Base-by-base conservation (phyloP, 37 sponge, comb jelly and placozoan species). In the Ephydatia muelleri region DNA sequence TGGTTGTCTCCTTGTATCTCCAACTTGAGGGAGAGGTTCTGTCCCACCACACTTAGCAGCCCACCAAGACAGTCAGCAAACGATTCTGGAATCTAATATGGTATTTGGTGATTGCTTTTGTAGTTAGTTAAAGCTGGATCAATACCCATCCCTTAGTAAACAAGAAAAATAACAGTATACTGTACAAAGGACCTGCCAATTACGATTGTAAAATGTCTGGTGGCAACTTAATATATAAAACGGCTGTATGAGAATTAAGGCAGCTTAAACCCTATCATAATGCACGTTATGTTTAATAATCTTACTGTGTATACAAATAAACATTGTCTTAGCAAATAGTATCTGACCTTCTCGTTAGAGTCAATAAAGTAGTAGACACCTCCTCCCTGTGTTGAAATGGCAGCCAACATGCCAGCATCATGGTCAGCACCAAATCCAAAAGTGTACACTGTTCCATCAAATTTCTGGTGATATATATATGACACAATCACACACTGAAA, bases 11-110 rank as follows among this genome's bases (percentile, higher is more conserved):
- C 89, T 22, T 43, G 19, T 2, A 81, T 48, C 48, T 83, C 87
- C 67, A 96, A 28, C 37, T 77, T 91, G 49, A 96, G 78, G 48
- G 92, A 81, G 33, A 96, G 84, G 72, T 96, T 96, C 89, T 96
- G 97, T 30, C 97, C 97, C 38, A 96, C 85, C 33, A 92, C 92
- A 85, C 94, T 93, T 40, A 96, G 84, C 57, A 96, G 83, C n/a
- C 97, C 97, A 30, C 97, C 97, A 8, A 96, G 90, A 73, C 97
- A 96, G 83, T 96, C 97, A 65, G 97, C 97, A 89, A 96, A 96
- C 0, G 94, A 93, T 84, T 96, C 97, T 8, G 97, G 92, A 82
- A 95, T 95, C 90, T 89, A 14, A 57, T 4, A 16, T 57, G 19
- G 1, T 57, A 13, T 16, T 1, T 57, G 19, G 16, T 57, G 6